Base-by-base conservation (phyloP, 2,797 vertebrate genomes). In the Phrynocephalus forsythii region DNA sequence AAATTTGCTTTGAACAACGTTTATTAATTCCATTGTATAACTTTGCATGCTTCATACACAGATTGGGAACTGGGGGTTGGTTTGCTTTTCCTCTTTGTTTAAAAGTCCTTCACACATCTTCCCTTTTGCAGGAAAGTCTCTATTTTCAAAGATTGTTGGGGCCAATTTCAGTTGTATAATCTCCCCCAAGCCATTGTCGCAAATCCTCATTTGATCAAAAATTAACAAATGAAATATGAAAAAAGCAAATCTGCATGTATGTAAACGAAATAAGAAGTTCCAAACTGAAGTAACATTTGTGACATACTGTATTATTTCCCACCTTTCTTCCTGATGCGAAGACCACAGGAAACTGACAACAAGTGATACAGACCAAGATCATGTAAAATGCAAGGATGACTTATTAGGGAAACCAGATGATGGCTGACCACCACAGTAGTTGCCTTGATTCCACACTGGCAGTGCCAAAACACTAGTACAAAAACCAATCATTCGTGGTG, bases 81-180 rank as follows among this genome's bases (percentile, higher is more conserved):
- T 68, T 60, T 15, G 15, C 20, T 75, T 67, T 15, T 16, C 15
- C 75, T 6, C 8, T 79, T 30, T 2, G 24, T 33, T 50, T 4
- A 50, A 86, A 82, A 67, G 15, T 20, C 20, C 48, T 83, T 16
- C 48, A 71, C 50, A 48, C 81, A 66, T 86, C 68, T 60, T 87
- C 63, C 33, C 6, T 24, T 73, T 80, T n/a, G 80, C 6, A 82
- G 33, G 73, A 33, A 48, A 76, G 24, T 26, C 2, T 30, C 50
- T 4, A 11, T 66, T 73, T 80, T 33, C 44, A 44, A 67, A 38
- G 66, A 9, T 52, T 30, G 68, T 68, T 76, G 13, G 33, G 50
- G 67, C 76, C 28, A 87, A 76, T 67, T 22, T 33, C 20, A 60
- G 8, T 75, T 75, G 33, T 75, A 33, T 84, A 22, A 63, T 75